phyloP scores from a whole-genome alignment of 2,797 vertebrate species.

The Eidolon dupreanum region DNA sequence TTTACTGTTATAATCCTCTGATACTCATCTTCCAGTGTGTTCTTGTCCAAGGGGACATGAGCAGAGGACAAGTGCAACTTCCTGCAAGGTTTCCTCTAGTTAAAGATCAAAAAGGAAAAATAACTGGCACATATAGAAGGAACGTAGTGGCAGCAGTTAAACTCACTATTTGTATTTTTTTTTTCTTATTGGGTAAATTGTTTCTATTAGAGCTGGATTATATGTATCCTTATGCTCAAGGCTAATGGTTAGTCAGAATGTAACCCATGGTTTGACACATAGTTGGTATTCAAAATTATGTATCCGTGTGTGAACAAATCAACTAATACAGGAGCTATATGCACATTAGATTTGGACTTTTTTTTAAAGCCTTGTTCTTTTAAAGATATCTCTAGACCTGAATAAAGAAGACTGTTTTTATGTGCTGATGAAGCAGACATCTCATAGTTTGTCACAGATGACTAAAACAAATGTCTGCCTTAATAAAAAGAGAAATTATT shows the following conservation, averaged over 20 bases:
- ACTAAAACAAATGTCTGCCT: slow-evolving; percentile 71
- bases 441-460: slow-evolving; percentile 58
- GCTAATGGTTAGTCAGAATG: background rate
- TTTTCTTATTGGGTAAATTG: background rate
- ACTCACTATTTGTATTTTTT: background rate
- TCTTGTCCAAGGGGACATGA: background rate
- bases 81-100: background rate
- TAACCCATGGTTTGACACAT: background rate
- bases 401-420: slow-evolving; percentile 27
- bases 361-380: background rate
- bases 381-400: background rate
- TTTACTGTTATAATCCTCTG: background rate
- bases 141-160: background rate
- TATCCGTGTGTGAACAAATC: background rate
- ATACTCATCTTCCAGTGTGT: background rate
- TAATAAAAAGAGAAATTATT: slow-evolving; percentile 77
- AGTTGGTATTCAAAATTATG: background rate
- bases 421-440: background rate
- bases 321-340: background rate
- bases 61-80: background rate
- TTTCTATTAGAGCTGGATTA: background rate
- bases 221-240: background rate
- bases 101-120: background rate
- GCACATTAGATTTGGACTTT: background rate
- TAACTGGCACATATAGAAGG: background rate